Evolutionary conservation across 2,888 invertebrate genomes (phyloP), one percentile per base, ranked within the genome.

Genomic region (Macrophya alboannulata): DNA sequence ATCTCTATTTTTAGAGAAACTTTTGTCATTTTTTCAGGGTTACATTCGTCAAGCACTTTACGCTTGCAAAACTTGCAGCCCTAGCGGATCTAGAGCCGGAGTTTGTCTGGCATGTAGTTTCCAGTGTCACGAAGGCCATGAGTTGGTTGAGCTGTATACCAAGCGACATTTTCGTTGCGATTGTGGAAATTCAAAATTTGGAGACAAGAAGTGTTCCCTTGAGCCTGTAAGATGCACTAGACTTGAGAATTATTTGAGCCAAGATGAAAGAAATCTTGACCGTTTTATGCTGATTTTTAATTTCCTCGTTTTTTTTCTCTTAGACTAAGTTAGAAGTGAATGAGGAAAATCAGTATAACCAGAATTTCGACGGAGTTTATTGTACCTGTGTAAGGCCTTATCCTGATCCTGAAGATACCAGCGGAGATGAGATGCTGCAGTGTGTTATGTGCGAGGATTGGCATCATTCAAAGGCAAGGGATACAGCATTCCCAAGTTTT

Each of bases 391-490:
- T 96, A 65, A 95, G 98, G 84, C 99, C 99, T 0, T 99, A 99
- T 94, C 99, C 99, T 15, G 99, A 99, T 94, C 97, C 97, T 0
- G 98, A 99, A 12, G 96, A 96, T 91, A 95, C 95, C 5, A 94
- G 95, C 59, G 97, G 97, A 84, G 99, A 99, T 94, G 97, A 98
- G 90, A 99, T 99, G 99, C 96, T 99, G 79, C 99, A 99, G 92
- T 99, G 99, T 92, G 95, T 97, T 72, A 94, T 99, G 84, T 99
- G 99, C 93, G 99, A 99, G 93, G 99, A 99, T 93, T 99, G 99
- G 99, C 98, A 96, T 90, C 99, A 99, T 94, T 95, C 97, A 43
- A 94, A 95, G 93, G 96, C 96, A 92, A 88, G 92, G 43, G 48
- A 51, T 55, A 15, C 51, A 15, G 9, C 45, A 15, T 0, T 48